Conservation (phyloP, 2,113 vertebrate species). For the Sylvietta virens region DNA sequence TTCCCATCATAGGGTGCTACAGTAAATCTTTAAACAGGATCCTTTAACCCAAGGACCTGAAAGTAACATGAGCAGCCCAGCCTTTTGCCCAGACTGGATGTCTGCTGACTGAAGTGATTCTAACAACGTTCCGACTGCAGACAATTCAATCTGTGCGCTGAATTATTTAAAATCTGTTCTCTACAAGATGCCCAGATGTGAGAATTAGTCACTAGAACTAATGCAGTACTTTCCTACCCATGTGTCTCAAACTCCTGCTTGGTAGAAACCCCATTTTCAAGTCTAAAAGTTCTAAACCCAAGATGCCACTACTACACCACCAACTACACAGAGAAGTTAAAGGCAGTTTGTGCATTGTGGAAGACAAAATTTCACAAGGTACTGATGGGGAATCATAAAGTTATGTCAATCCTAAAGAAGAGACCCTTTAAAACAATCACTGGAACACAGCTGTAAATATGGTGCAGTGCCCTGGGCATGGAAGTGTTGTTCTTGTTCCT, state of each 20-base stretch:
- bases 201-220: constrained; percentile 9
- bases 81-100: constrained; percentile 55
- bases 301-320: neutral
- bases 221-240: neutral
- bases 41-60: constrained; percentile 46
- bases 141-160: constrained; percentile 1
- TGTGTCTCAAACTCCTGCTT: neutral
- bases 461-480: neutral
- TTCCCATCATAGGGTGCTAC: neutral
- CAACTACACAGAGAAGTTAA: neutral
- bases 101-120: constrained; percentile 59
- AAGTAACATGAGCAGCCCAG: constrained; percentile 26
- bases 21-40: constrained; percentile 20
- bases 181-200: neutral
- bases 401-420: neutral
- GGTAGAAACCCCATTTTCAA: neutral
- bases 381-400: neutral
- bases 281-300: neutral
- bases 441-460: neutral
- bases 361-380: neutral
- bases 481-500: neutral
- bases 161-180: constrained; percentile 60
- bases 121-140: constrained; percentile 38
- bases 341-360: neutral
- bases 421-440: neutral